Base-by-base conservation (phyloP, 2,797 vertebrate genomes). In the Falco columbarius region DNA sequence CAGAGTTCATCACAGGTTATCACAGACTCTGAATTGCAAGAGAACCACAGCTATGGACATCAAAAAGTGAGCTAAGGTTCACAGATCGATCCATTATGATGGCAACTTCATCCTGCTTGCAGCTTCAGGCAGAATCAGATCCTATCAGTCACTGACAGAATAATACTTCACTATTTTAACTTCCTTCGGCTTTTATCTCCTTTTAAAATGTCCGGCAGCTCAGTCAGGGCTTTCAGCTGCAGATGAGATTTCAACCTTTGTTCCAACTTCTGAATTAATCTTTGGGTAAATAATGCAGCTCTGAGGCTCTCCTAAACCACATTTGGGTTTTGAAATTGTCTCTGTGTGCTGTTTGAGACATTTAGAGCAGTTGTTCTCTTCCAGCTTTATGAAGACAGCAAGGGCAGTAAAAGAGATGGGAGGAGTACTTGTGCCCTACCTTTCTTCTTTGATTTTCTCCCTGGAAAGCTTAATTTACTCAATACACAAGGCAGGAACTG, bases 381-480 rank as follows among this genome's bases (percentile, higher is more conserved):
- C 70, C 27, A 73, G 51, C 29, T 79, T 81, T 63, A 51, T 79
- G 74, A 88, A 84, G 58, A 75, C 47, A 89, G 32, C 38, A 85
- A 92, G 22, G 14, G 13, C 66, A 79, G 63, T 79, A 68, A 70
- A 84, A 93, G 70, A 79, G 42, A 36, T 51, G 32, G 62, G 40
- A 84, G 27, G 23, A 93, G 19, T 59, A 61, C 29, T 58, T 66
- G 9, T 84, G 36, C 22, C 68, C 18, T 76, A 38, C 16, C 16
- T 79, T 81, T 56, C 24, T 70, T n/a, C 58, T 76, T 90, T 92
- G 19, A 44, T 90, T 94, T 91, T 81, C 27, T 68, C 36, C 61
- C n/a, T 84, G 22, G 27, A 81, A 90, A 79, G 27, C 68, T 32
- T 90, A 86, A 58, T 10, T 68, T 81, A 29, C 0, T 88, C 52